phyloP scores from a whole-genome alignment of 2,888 invertebrate species.

The Athrips mouffetella region DNA sequence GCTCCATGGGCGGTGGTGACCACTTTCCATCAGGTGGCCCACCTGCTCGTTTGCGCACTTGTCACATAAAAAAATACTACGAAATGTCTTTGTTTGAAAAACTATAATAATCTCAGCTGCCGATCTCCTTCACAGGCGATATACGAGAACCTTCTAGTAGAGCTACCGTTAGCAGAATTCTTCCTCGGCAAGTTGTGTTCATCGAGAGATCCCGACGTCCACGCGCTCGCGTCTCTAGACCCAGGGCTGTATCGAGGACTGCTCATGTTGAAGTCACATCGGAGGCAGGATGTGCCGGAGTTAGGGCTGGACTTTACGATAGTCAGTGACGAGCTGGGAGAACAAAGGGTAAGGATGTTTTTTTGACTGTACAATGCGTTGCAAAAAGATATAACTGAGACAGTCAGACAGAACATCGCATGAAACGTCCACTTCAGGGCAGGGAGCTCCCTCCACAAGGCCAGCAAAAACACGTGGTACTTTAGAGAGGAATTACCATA shows the following conservation, averaged over 20 bases:
- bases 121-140: constrained; percentile 82
- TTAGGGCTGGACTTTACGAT: constrained; percentile 96
- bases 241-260: constrained; percentile 94
- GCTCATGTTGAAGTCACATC: constrained; percentile 90
- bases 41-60: too few relatives aligned
- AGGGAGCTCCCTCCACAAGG: too few relatives aligned
- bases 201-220: constrained; percentile 91
- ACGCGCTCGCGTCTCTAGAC: constrained; percentile 95
- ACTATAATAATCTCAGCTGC: not conserved
- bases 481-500: too few relatives aligned
- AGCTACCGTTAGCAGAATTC: constrained; percentile 96
- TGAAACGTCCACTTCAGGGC: too few relatives aligned
- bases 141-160: constrained; percentile 96
- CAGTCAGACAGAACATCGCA: too few relatives aligned
- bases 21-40: too few relatives aligned
- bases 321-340: constrained; percentile 92
- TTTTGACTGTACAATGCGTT: too few relatives aligned
- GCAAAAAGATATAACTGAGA: too few relatives aligned
- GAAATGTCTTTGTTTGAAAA: too few relatives aligned
- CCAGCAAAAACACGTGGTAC: too few relatives aligned
- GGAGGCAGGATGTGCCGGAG: constrained; percentile 89
- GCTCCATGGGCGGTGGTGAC: too few relatives aligned
- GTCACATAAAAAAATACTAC: too few relatives aligned
- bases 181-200: constrained; percentile 85
- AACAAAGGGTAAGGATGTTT: constrained; percentile 81